Evolutionary conservation across 2,797 vertebrate species (phyloP), one percentile per base, ranked within the genome.

Genomic region (Alosa sapidissima): DNA sequence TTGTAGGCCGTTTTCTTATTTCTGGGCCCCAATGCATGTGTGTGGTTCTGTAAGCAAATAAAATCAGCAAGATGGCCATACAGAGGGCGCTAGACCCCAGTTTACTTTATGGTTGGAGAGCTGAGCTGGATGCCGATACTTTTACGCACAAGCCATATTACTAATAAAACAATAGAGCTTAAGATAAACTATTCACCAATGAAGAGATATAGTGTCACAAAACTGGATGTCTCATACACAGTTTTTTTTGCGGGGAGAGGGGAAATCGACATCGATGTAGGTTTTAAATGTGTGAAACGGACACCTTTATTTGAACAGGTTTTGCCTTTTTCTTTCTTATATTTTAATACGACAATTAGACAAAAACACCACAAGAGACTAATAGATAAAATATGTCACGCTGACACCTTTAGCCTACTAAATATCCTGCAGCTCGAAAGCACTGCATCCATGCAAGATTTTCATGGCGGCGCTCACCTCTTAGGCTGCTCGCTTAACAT

Each of bases 391-490:
- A 55, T 21, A 19, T 55, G 54, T 1, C 52, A 54, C 11, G 52
- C 54, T 3, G 54, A 55, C 54, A 41, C 41, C 41, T 41, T 41
- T 41, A 28, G 28, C 28, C 28, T 28, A 2, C 54, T 47, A 21
- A 68, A 68, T 78, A 45, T 47, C 41, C 72, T 78, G 60, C 60
- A 78, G 36, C 14, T 19, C 72, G 6, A 62, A 16, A 5, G 36
- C 41, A 47, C 19, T 47, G 41, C 11, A 36, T 45, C 33, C 68
- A 47, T 78, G 72, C 72, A 78, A 78, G 36, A 78, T 78, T 78
- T 45, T 78, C 72, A 78, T 78, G 72, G 72, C 72, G 72, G 41
- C 72, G 72, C 41, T 45, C 36, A 86, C 81, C 81, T 75, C 83
- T 86, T 85, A 81, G 41, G 41, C 41, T 41, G 41, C 84, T 83